These are phyloP conservation scores for Dicerorhinus sumatrensis DNA, from an alignment of 2,113 vertebrate genomes.

Conservation along the genomic window DNA sequence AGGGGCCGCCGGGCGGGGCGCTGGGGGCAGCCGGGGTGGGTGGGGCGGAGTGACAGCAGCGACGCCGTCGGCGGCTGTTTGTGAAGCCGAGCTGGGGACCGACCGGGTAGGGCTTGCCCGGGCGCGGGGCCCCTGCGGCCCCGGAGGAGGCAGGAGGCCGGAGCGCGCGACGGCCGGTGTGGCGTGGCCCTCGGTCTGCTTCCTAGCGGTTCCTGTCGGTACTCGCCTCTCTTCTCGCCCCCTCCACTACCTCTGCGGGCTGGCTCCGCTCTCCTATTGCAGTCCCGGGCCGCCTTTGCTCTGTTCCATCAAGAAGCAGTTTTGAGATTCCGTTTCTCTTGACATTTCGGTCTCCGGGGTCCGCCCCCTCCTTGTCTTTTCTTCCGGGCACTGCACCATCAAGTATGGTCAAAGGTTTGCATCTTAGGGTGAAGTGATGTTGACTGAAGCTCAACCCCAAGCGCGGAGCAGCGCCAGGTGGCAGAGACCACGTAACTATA, in stretches of 20 bases:
- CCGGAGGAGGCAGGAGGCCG: background rate
- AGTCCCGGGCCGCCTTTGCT: rapidly evolving
- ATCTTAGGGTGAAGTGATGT: background rate
- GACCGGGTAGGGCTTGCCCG: background rate
- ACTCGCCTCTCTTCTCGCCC: rapidly evolving
- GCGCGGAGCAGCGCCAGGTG: background rate
- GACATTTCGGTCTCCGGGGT: rapidly evolving
- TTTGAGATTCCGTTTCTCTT: rapidly evolving
- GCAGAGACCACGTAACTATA: rapidly evolving
- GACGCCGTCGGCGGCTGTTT: background rate
- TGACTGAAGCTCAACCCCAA: rapidly evolving
- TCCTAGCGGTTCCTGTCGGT: background rate
- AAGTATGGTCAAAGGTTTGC: rapidly evolving
- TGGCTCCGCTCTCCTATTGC: rapidly evolving
- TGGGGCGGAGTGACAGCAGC: background rate
- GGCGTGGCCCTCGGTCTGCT: rapidly evolving
- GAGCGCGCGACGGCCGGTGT: rapidly evolving
- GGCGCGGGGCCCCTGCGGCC: background rate
- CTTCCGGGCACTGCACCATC: background rate
- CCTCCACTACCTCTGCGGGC: rapidly evolving
- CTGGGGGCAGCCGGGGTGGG: background rate
- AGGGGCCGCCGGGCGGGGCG: background rate
- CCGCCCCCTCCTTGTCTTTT: rapidly evolving
- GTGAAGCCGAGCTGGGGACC: background rate
- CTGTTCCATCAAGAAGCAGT: rapidly evolving